Evolutionary conservation across 2,113 vertebrate species (phyloP).

Genomic region (Lepisosteus osseus): DNA sequence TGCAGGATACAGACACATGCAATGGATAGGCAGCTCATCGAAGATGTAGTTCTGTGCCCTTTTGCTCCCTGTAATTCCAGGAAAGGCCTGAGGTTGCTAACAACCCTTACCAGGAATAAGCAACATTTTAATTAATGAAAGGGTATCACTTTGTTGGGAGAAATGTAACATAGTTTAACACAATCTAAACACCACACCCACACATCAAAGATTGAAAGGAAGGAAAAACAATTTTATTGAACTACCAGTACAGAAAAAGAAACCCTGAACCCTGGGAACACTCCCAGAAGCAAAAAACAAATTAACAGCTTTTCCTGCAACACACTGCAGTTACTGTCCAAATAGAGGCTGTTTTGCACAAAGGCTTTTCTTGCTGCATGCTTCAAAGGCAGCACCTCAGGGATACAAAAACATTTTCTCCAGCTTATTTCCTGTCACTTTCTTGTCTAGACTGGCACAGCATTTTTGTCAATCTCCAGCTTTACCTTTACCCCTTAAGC

Average conservation of each 20-base stretch:
- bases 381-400: constrained; percentile 43
- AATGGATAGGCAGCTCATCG: too few relatives aligned
- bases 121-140: too few relatives aligned
- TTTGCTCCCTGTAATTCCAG: too few relatives aligned
- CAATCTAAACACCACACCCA: constrained; percentile 21
- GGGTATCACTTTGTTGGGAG: background rate
- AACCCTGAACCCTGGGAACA: constrained; percentile 54
- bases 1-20: too few relatives aligned
- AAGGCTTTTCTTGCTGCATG: constrained; percentile 35
- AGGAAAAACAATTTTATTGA: constrained; percentile 48
- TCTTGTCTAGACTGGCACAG: constrained; percentile 38
- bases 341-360: constrained; percentile 32
- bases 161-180: background rate
- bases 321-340: constrained; percentile 31
- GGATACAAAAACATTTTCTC: constrained; percentile 49
- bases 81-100: too few relatives aligned
- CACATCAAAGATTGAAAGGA: constrained; percentile 39
- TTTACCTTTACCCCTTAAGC: constrained; percentile 15
- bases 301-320: constrained; percentile 58
- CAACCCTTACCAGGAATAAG: too few relatives aligned
- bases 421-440: constrained; percentile 40
- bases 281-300: constrained; percentile 62
- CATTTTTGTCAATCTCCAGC: constrained; percentile 24
- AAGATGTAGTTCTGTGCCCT: too few relatives aligned
- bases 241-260: constrained; percentile 44